Conservation (phyloP, 2,888 invertebrate genomes). For the Pheosia tremula region DNA sequence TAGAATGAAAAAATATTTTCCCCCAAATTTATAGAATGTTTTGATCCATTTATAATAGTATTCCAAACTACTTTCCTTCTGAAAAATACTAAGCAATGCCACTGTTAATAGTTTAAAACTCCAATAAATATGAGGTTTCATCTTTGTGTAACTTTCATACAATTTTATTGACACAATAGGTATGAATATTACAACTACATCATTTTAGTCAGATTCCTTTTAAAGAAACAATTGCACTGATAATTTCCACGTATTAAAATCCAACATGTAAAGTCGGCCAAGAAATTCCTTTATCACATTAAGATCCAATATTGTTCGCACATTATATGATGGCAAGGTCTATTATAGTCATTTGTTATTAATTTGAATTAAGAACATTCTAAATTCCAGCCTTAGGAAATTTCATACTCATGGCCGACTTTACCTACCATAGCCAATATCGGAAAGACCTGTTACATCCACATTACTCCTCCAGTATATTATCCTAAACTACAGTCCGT, state of each 20-base stretch:
- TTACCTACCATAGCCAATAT: constrained; percentile 10
- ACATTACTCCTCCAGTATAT: constrained; percentile 26
- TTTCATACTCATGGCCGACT: no score
- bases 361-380: no score
- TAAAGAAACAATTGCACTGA: constrained; percentile 52
- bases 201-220: constrained; percentile 49
- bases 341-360: no score
- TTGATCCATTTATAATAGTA: no score
- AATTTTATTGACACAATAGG: constrained; percentile 64
- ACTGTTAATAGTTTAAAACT: no score
- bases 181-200: constrained; percentile 52
- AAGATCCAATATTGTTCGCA: no score
- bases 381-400: no score
- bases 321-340: no score
- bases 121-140: constrained; percentile 18
- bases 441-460: constrained; percentile 20
- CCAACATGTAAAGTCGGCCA: constrained; percentile 17
- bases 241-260: constrained; percentile 37
- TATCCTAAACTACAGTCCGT: constrained; percentile 34
- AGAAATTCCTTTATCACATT: no score
- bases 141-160: constrained; percentile 49
- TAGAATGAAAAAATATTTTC: constrained; percentile 68
- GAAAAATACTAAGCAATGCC: no score
- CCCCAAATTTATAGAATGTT: no score
- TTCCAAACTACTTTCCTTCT: no score